These are phyloP conservation scores for Lepidurus packardi DNA, from an alignment of 1,140 invertebrate genomes.

Conservation along the genomic window DNA sequence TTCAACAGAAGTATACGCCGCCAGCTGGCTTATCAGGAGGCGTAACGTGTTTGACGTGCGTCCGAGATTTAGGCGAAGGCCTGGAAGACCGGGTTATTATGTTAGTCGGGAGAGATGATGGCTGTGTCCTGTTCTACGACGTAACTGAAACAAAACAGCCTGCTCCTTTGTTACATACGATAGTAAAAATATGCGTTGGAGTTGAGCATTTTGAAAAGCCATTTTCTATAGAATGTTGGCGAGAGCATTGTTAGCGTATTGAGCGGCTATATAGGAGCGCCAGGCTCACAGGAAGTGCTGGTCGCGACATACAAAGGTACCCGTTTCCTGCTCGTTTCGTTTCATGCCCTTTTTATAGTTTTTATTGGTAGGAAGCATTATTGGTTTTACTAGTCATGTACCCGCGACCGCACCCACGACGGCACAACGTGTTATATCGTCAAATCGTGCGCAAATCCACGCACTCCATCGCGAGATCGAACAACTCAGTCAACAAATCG, in stretches of 20 bases:
- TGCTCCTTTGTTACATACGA: neutral
- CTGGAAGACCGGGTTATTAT: neutral
- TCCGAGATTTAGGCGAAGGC: neutral
- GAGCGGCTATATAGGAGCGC: neutral
- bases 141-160: neutral
- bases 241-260: conserved; percentile 11
- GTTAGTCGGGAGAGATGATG: neutral
- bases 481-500: neutral
- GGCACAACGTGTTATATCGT: neutral
- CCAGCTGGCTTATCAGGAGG: neutral
- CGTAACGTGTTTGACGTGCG: conserved; percentile 4
- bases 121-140: neutral
- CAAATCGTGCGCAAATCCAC: neutral
- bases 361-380: neutral
- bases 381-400: neutral
- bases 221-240: neutral
- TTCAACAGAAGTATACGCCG: neutral
- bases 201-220: neutral
- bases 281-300: neutral
- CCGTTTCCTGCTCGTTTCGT: neutral
- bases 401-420: neutral
- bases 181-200: neutral
- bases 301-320: neutral
- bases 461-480: neutral
- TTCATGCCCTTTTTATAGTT: neutral